Evolutionary conservation across 2,797 vertebrate species (phyloP).

Genomic region (Ctenopoma kingsleyae): DNA sequence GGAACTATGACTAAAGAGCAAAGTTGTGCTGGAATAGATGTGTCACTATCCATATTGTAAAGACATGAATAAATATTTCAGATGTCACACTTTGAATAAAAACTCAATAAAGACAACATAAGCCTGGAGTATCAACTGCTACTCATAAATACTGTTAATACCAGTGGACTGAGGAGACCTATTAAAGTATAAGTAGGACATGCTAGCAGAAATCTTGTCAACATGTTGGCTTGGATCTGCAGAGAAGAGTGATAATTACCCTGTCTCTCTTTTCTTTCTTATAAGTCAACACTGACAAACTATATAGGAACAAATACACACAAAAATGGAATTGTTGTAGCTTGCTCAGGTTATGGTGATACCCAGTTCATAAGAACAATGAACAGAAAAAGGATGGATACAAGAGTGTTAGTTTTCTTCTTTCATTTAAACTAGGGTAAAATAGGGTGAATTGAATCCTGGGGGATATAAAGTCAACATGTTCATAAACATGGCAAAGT

Average conservation of each 20-base stretch:
- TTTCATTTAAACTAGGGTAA: not conserved
- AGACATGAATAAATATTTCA: constrained; percentile 5
- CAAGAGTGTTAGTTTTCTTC: not conserved
- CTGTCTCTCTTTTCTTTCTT: constrained; percentile 2
- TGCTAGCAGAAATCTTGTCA: constrained; percentile 2
- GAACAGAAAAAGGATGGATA: not conserved
- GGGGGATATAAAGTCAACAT: constrained; percentile 39
- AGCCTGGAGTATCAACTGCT: constrained; percentile 9
- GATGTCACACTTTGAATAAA: constrained; percentile 6
- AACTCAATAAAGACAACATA: not conserved
- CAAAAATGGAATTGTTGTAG: not conserved
- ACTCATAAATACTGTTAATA: constrained; percentile 25
- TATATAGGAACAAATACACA: not conserved
- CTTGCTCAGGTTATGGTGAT: not conserved
- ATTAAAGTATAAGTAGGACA: constrained; percentile 25
- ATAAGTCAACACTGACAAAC: constrained; percentile 1
- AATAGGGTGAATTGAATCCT: constrained; percentile 28
- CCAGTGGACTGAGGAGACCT: constrained; percentile 20
- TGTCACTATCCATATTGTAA: not conserved
- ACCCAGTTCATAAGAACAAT: not conserved
- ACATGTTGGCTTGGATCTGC: constrained; percentile 18
- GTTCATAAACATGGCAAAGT: constrained; percentile 46
- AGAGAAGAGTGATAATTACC: constrained; percentile 26
- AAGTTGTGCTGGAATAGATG: not conserved
- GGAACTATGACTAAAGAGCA: not conserved